phyloP scores from a whole-genome alignment of 2,888 invertebrate species.

The Lumbricus terrestris region DNA sequence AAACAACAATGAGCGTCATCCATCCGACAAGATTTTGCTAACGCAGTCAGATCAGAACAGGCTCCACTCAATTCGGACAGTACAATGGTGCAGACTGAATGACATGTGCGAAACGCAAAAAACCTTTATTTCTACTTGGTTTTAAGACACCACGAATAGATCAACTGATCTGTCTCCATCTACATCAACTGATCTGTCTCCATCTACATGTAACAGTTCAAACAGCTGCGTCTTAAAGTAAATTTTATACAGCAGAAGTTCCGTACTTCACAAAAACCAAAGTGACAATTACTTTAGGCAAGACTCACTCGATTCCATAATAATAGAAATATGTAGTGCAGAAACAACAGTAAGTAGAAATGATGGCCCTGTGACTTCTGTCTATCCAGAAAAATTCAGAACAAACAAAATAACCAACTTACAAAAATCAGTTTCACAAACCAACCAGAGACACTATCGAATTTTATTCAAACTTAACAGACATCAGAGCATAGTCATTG shows the following conservation, averaged over 20 bases:
- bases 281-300: no score
- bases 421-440: not conserved
- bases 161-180: not conserved
- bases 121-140: not conserved
- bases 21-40: not conserved
- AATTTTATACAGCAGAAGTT: not conserved
- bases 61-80: not conserved
- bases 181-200: not conserved
- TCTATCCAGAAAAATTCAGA: not conserved
- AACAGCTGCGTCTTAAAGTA: not conserved
- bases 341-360: not conserved
- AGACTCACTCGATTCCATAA: not conserved
- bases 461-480: not conserved
- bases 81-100: not conserved
- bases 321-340: not conserved
- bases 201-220: not conserved
- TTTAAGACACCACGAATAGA: not conserved
- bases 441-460: not conserved
- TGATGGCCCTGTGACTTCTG: not conserved
- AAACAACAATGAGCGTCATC: not conserved
- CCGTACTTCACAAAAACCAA: not conserved
- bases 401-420: not conserved
- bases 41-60: not conserved
- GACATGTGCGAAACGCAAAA: not conserved
- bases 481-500: not conserved